A percentile compares a stretch with the other conserved stretches of the same genome.
phyloP scores from a whole-genome alignment of 2,797 vertebrate species.

The Peromyscus nudipes region DNA sequence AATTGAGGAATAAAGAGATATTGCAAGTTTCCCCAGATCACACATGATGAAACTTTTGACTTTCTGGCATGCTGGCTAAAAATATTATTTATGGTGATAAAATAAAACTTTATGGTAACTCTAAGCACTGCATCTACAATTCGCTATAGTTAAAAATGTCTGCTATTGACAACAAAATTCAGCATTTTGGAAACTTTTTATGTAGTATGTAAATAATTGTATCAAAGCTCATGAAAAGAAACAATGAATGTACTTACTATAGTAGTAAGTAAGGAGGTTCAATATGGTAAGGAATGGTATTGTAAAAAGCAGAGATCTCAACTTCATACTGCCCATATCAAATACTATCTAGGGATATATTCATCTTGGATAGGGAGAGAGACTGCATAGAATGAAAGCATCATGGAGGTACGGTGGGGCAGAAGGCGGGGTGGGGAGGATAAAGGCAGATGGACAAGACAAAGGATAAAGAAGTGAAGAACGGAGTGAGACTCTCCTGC shows the following conservation, averaged over 20 bases:
- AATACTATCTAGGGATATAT: not conserved
- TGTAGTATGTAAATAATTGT: not conserved
- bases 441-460: not conserved
- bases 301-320: not conserved
- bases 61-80: not conserved
- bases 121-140: not conserved
- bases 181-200: not conserved
- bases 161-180: not conserved
- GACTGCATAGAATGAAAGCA: accelerated
- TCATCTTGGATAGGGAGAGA: not conserved
- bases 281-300: not conserved
- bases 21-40: not conserved
- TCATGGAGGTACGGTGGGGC: accelerated
- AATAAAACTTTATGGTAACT: not conserved
- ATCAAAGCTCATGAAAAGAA: not conserved
- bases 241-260: not conserved
- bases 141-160: not conserved
- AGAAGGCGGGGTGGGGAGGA: accelerated
- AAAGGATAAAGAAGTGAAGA: not conserved
- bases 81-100: not conserved
- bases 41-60: not conserved
- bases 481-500: not conserved
- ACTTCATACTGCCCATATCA: not conserved
- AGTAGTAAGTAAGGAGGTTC: not conserved
- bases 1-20: not conserved